A percentile compares a stretch with the other conserved stretches of the same genome.
Conservation (phyloP, 2,797 vertebrate genomes). For the Lates japonicus region DNA sequence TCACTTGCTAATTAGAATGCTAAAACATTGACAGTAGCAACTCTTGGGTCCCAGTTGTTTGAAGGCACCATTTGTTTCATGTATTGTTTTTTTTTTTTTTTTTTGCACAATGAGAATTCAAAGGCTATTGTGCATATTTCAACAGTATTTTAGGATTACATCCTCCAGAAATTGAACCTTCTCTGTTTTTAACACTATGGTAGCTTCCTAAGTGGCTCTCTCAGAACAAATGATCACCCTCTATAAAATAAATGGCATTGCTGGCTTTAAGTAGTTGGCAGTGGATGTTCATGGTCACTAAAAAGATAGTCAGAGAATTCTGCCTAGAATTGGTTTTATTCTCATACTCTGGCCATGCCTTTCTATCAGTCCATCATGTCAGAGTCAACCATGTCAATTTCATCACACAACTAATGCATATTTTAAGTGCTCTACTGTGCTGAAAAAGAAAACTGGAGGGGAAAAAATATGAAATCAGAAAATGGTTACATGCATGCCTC, state of each 20-base stretch:
- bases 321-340: slow-evolving; percentile 25
- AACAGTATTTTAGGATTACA: too few relatives aligned
- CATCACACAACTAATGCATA: slow-evolving; percentile 30
- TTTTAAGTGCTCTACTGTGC: slow-evolving; percentile 13
- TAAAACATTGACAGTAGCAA: too few relatives aligned
- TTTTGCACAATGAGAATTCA: too few relatives aligned
- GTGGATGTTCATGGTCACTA: not conserved
- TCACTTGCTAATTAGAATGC: too few relatives aligned
- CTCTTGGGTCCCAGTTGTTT: not conserved
- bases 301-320: not conserved
- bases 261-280: too few relatives aligned
- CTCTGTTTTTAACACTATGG: not conserved
- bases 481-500: slow-evolving; percentile 25
- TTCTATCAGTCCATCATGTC: slow-evolving; percentile 26
- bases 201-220: not conserved
- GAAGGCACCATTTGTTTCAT: too few relatives aligned
- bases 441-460: not conserved
- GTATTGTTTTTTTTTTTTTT: too few relatives aligned
- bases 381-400: slow-evolving; percentile 28
- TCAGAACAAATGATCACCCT: not conserved
- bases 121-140: too few relatives aligned
- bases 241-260: too few relatives aligned
- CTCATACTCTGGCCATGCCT: slow-evolving; percentile 7
- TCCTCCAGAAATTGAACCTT: too few relatives aligned
- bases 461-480: not conserved